Evolutionary conservation across 2,113 vertebrate genomes (phyloP).

Genomic region (Tenrec ecaudatus): DNA sequence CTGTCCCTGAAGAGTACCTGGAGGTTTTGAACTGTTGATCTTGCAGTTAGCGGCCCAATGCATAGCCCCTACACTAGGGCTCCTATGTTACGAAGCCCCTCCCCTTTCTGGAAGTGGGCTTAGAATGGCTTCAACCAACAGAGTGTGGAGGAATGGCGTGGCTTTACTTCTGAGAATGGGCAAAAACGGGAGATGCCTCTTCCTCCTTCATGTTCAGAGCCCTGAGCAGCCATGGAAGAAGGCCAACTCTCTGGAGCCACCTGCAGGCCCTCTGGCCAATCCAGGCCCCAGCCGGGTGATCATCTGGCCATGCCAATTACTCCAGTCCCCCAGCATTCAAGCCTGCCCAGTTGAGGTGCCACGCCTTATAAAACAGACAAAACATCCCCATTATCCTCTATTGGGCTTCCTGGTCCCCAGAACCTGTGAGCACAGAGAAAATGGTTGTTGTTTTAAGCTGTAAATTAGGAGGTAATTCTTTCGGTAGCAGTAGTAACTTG

Average conservation of each 20-base stretch:
- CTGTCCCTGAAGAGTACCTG: too few relatives aligned
- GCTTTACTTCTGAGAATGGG: background rate
- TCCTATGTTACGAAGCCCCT: too few relatives aligned
- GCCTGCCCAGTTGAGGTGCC: background rate
- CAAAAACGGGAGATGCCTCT: background rate
- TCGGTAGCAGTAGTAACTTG: background rate
- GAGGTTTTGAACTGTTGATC: too few relatives aligned
- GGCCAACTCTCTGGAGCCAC: background rate
- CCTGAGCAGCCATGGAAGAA: background rate
- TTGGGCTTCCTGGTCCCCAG: background rate
- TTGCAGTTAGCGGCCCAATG: too few relatives aligned
- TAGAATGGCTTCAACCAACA: background rate
- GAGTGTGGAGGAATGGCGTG: background rate
- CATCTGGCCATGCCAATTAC: too few relatives aligned
- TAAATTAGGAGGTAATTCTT: background rate
- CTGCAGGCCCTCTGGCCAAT: background rate
- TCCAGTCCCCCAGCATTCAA: background rate
- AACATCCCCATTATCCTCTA: background rate
- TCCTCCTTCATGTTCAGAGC: background rate
- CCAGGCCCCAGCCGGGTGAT: background rate
- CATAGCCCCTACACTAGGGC: too few relatives aligned
- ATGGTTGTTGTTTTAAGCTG: background rate
- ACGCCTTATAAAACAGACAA: background rate
- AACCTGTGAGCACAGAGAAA: background rate
- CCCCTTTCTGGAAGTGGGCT: rapidly evolving